Conservation (phyloP, 92 coral and sea anemone species). For the Siderastrea radians region DNA sequence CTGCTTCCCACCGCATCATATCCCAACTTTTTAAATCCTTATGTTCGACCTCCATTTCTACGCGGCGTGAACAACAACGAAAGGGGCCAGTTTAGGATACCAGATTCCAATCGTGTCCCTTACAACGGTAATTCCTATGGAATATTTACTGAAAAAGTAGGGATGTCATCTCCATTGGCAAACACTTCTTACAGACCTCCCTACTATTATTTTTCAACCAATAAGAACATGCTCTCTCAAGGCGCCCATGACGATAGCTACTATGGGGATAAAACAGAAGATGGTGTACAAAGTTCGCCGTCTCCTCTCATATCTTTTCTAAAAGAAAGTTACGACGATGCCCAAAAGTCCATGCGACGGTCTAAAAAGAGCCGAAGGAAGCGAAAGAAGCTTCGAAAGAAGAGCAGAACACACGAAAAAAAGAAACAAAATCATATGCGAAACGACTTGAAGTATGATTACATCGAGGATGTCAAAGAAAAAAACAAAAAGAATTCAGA, state of each 20-base stretch:
- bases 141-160: background rate
- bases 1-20: background rate
- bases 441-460: background rate
- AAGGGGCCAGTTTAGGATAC: background rate
- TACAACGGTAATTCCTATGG: slow-evolving; percentile 12
- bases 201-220: background rate
- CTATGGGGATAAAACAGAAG: background rate
- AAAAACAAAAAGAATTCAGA: background rate
- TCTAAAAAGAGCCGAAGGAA: background rate
- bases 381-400: slow-evolving; percentile 25
- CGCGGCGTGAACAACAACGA: background rate
- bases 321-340: slow-evolving; percentile 7
- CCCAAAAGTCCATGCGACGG: background rate
- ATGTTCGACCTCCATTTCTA: slow-evolving; percentile 18
- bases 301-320: slow-evolving; percentile 42
- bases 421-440: background rate
- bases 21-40: slow-evolving; percentile 8
- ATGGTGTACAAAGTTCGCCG: slow-evolving; percentile 9
- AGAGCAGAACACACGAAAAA: slow-evolving; percentile 7
- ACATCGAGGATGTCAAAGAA: slow-evolving; percentile 2
- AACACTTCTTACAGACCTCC: slow-evolving; percentile 24
- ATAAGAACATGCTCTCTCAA: background rate
- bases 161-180: background rate
- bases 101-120: slow-evolving; percentile 3
- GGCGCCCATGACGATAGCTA: slow-evolving; percentile 20